Evolutionary conservation across 1,140 invertebrate species (phyloP).

Genomic region (Eriosoma lanigerum): DNA sequence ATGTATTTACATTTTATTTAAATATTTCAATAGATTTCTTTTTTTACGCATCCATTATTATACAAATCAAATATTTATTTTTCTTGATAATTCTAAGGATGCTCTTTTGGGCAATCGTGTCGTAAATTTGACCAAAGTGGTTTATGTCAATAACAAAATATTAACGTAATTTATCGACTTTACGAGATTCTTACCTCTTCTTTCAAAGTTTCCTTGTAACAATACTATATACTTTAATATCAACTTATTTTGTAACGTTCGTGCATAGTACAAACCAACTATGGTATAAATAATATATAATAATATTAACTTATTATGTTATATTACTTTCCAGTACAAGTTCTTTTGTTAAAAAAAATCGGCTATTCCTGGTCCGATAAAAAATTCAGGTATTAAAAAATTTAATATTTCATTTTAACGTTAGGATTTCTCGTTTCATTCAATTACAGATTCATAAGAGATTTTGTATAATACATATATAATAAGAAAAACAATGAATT

Average conservation of each 20-base stretch:
- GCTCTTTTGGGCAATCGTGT: neutral
- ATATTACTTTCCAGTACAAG: too few relatives aligned
- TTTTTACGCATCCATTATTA: neutral
- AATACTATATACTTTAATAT: too few relatives aligned
- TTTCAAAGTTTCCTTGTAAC: neutral
- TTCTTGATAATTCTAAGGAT: neutral
- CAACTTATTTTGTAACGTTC: neutral
- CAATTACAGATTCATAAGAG: too few relatives aligned
- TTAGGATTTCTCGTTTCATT: too few relatives aligned
- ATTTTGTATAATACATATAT: too few relatives aligned
- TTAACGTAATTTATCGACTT: neutral
- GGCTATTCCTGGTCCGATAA: neutral
- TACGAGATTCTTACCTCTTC: neutral
- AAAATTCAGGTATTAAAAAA: too few relatives aligned
- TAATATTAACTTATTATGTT: too few relatives aligned
- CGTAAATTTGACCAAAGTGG: neutral
- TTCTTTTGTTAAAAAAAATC: neutral
- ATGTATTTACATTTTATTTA: conserved; percentile 1
- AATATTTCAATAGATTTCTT: neutral
- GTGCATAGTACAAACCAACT: neutral
- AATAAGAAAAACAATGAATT: too few relatives aligned
- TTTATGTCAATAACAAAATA: neutral
- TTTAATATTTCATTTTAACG: too few relatives aligned
- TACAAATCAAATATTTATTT: neutral
- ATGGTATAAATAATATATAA: conserved; percentile 21